These are phyloP conservation scores for Protodeltote pygarga DNA, from an alignment of 2,888 invertebrate species.

Conservation along the genomic window DNA sequence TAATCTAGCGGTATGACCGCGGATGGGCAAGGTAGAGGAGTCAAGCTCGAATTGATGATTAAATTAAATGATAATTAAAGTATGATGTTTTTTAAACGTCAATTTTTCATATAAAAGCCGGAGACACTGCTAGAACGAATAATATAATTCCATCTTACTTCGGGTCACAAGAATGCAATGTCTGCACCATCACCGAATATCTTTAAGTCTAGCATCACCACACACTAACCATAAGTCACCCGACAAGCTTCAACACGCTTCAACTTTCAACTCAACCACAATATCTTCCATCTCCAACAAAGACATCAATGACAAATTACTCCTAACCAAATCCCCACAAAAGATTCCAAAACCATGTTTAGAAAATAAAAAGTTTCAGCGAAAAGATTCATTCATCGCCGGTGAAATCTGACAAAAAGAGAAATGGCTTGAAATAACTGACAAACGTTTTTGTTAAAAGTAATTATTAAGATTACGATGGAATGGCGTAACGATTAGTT, in stretches of 20 bases:
- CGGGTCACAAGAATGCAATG: no score
- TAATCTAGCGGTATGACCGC: no score
- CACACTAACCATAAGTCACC: background rate
- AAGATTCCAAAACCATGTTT: slow-evolving; percentile 8
- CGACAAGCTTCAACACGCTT: background rate
- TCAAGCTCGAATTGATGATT: no score
- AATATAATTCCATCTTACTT: no score
- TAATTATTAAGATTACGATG: slow-evolving; percentile 49
- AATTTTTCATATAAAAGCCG: no score
- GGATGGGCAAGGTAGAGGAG: no score
- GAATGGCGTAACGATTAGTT: slow-evolving; percentile 41
- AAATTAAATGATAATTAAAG: no score
- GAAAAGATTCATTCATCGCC: slow-evolving; percentile 34
- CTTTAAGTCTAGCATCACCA: background rate
- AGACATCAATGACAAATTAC: slow-evolving; percentile 3
- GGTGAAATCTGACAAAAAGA: slow-evolving; percentile 50
- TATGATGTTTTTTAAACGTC: no score
- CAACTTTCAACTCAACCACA: slow-evolving; percentile 23
- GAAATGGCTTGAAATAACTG: slow-evolving; percentile 32
- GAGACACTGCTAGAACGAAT: no score
- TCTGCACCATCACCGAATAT: background rate
- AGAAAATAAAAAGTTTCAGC: slow-evolving; percentile 12
- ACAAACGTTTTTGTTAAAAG: slow-evolving; percentile 48
- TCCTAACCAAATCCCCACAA: slow-evolving; percentile 19
- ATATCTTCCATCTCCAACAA: background rate